Conservation (phyloP, 2,113 vertebrate species). For the Laticauda colubrina region DNA sequence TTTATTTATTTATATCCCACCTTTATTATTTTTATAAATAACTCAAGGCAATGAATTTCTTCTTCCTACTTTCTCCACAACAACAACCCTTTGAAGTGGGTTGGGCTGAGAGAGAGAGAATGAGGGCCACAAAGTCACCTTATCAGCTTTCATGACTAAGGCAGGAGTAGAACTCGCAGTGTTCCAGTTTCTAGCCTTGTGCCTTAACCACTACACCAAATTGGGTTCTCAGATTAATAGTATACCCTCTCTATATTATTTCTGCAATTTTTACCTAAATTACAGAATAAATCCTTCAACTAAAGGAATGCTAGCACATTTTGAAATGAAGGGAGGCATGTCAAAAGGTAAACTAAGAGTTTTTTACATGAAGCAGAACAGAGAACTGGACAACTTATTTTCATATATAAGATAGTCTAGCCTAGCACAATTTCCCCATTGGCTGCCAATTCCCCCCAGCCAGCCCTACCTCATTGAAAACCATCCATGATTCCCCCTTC, state of each 20-base stretch:
- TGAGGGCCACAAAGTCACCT: neutral
- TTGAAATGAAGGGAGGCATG: neutral
- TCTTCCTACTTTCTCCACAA: neutral
- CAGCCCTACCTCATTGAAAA: neutral
- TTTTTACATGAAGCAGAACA: neutral
- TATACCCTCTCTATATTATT: neutral
- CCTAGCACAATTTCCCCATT: neutral
- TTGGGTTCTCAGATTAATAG: neutral
- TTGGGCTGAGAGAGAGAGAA: neutral
- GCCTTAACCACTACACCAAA: neutral
- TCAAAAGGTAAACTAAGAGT: neutral
- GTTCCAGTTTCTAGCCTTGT: neutral
- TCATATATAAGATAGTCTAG: neutral
- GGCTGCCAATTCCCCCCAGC: neutral
- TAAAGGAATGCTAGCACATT: neutral
- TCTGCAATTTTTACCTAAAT: neutral
- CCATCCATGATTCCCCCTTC: neutral
- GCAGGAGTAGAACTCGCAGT: neutral
- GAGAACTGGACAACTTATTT: neutral
- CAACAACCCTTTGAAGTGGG: neutral
- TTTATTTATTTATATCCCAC: neutral
- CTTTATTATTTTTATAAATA: neutral
- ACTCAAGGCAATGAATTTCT: neutral
- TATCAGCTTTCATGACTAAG: neutral
- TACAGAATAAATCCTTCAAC: neutral